Evolutionary conservation across 1,140 invertebrate species (phyloP).

Genomic region (Aricia agestis): DNA sequence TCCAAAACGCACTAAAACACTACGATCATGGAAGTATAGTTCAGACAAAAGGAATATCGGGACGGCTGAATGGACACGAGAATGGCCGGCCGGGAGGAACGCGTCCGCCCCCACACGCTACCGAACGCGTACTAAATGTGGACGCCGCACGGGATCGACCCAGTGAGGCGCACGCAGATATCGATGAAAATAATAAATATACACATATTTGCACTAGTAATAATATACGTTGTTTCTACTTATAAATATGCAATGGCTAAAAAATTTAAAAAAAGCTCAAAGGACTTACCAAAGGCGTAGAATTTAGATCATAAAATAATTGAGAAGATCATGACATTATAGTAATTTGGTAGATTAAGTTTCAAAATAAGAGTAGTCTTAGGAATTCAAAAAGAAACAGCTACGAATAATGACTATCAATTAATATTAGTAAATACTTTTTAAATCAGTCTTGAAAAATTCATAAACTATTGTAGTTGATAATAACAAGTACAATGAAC

Average conservation of each 20-base stretch:
- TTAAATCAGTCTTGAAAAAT: neutral
- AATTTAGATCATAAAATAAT: too few species aligned
- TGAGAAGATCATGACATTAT: too few species aligned
- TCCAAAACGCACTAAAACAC: slow-evolving; percentile 23
- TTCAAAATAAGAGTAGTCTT: too few species aligned
- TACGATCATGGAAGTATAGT: slow-evolving; percentile 13
- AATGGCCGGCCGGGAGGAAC: slow-evolving; percentile 42
- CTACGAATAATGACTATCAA: too few species aligned
- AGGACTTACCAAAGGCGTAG: too few species aligned
- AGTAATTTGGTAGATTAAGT: too few species aligned
- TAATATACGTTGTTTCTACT: slow-evolving; percentile 2
- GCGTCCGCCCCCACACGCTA: slow-evolving; percentile 37
- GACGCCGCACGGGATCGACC: slow-evolving; percentile 39
- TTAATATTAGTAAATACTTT: neutral
- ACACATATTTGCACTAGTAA: slow-evolving; percentile 38
- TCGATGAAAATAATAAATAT: slow-evolving; percentile 56
- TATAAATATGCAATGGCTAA: too few species aligned
- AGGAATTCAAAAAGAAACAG: too few species aligned
- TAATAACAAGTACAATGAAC: slow-evolving; percentile 5
- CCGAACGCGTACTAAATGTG: slow-evolving; percentile 56
- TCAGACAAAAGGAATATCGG: slow-evolving; percentile 28
- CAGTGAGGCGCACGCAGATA: slow-evolving; percentile 61
- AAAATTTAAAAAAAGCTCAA: too few species aligned
- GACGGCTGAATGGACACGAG: slow-evolving; percentile 50
- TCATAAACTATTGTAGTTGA: slow-evolving; percentile 1